Percentiles rank a stretch among this genome's conserved stretches.
Conservation (phyloP, 2,113 vertebrate genomes). For the Gasterosteus aculeatus region DNA sequence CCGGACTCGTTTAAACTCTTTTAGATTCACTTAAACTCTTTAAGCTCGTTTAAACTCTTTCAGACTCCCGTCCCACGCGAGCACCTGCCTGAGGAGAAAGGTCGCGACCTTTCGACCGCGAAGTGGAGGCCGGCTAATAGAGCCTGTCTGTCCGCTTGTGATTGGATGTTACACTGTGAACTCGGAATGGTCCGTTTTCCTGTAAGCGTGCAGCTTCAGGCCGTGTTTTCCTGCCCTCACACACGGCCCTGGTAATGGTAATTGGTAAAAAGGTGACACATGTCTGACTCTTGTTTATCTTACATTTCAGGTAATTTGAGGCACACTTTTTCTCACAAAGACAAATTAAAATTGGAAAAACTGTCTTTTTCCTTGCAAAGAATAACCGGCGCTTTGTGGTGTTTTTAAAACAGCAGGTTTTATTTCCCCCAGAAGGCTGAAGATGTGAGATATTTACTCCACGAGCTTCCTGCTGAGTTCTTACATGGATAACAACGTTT, state of each 20-base stretch:
- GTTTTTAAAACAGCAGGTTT: neutral
- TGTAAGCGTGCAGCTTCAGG: constrained; percentile 81
- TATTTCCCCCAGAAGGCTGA: neutral
- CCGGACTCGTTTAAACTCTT: constrained; percentile 49
- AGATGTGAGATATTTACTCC: neutral
- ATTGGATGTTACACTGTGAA: constrained; percentile 85
- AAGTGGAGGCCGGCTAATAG: constrained; percentile 81
- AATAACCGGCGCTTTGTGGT: constrained; percentile 17
- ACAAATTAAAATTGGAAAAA: constrained; percentile 66
- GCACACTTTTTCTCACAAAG: constrained; percentile 61
- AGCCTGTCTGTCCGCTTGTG: constrained; percentile 82
- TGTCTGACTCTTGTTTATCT: constrained; percentile 77
- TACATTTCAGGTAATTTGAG: constrained; percentile 74
- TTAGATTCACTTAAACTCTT: too few relatives aligned
- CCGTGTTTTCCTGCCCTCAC: constrained; percentile 71
- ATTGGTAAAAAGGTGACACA: constrained; percentile 78
- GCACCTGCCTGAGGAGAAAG: constrained; percentile 82
- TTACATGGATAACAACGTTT: too few relatives aligned
- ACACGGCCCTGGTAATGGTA: constrained; percentile 74
- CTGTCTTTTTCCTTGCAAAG: constrained; percentile 51
- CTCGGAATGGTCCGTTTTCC: constrained; percentile 47
- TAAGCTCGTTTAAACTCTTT: too few relatives aligned
- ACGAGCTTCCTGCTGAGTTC: too few relatives aligned
- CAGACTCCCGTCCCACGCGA: constrained; percentile 75
- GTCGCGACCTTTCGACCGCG: constrained; percentile 80